Base-by-base conservation (phyloP, 2,113 vertebrate species). In the Syngnathus floridae region DNA sequence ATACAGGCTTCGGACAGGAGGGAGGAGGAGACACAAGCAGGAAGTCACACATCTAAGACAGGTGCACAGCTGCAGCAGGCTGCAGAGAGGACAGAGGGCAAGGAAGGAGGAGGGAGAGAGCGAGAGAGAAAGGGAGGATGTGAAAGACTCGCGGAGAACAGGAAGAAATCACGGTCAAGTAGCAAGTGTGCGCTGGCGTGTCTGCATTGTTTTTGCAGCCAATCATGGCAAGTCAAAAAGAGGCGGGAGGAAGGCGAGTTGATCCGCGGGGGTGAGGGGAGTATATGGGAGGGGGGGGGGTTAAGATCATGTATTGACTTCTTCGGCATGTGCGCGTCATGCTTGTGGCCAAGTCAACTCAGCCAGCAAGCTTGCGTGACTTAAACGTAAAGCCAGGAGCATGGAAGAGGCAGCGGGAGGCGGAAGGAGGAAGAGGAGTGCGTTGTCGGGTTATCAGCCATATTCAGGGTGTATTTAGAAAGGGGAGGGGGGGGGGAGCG, bases 31-130 rank as follows among this genome's bases (percentile, higher is more conserved):
- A 86, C 85, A 88, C 85, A 88, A 83, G 86, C 88, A 89, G 86
- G 86, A 86, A 70, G 88, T 84, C 83, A 88, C 80, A 88, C 88
- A 88, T 89, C 88, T 88, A 88, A 88, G 86, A 88, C 86, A 89
- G 84, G 88, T 88, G 78, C 84, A 86, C 82, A 88, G 85, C 84
- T 87, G 86, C 86, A 89, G 83, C 82, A 88, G 82, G 75, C 88
- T 88, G 83, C 82, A 86, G 86, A 86, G 83, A 84, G 59, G 67
- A 85, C 73, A 61, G 38, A 61, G 74, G 78, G 74, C 72, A 78
- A 77, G 17, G 70, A 48, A 69, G 74, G 81, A 78, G 66, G 79
- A 66, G 74, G 67, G 48, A 7, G 7, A 9, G 11, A 51, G 48
- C 1, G 21, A 52, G 5, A 14, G 22, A 55, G 12, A 55, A 22